Percentiles rank a stretch among this genome's conserved stretches.
Evolutionary conservation across 2,888 invertebrate species (phyloP).

Genomic region (Raillietiella orientalis): DNA sequence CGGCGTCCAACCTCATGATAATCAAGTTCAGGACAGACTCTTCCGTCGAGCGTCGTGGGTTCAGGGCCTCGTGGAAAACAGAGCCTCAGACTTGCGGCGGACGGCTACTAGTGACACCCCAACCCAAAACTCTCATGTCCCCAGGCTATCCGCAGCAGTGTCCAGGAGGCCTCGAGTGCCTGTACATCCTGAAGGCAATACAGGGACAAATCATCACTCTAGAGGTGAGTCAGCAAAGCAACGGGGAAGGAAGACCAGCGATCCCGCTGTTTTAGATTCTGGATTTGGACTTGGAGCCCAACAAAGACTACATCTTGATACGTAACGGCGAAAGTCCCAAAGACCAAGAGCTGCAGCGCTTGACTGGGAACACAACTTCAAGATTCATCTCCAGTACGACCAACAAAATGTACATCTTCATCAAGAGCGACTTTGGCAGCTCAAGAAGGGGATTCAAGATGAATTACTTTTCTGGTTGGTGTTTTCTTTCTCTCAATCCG

Average conservation of each 20-base stretch:
- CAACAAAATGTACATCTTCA: constrained; percentile 58
- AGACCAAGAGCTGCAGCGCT: constrained; percentile 42
- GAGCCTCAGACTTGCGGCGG: constrained; percentile 80
- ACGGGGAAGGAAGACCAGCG: constrained; percentile 36
- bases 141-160: constrained; percentile 75
- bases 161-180: constrained; percentile 81
- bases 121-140: constrained; percentile 57
- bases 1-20: constrained; percentile 91
- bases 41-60: constrained; percentile 69
- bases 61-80: constrained; percentile 75
- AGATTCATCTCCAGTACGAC: constrained; percentile 64
- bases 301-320: constrained; percentile 43
- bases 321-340: constrained; percentile 69
- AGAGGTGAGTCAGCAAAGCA: constrained; percentile 20
- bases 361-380: constrained; percentile 45
- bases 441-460: constrained; percentile 69
- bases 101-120: constrained; percentile 46
- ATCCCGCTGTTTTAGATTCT: constrained; percentile 20
- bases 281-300: constrained; percentile 12
- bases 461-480: constrained; percentile 22
- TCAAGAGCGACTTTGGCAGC: constrained; percentile 63
- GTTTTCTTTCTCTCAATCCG: too few species aligned
- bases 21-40: constrained; percentile 85
- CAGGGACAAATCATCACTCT: constrained; percentile 68
- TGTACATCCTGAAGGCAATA: constrained; percentile 67